Evolutionary conservation across 1,140 invertebrate species (phyloP), one percentile per base, ranked within the genome.

Genomic region (Polypedilum pembai): DNA sequence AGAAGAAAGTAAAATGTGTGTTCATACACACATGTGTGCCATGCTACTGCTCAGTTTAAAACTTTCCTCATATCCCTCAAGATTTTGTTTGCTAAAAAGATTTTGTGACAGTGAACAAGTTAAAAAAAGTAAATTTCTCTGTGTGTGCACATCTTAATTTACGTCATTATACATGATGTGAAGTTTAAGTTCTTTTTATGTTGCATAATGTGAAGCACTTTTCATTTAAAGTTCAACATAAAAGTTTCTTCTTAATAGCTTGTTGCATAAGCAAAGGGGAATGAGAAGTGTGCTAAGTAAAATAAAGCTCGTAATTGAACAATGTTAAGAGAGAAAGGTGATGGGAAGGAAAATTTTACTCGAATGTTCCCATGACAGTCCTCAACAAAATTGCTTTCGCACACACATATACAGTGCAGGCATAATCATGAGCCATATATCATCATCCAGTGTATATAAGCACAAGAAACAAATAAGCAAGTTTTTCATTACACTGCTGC

Each of bases 371-470:
- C 45, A 56, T 56, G 45, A 56, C 45, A 56, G 45, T 56, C 45
- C 45, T 56, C 45, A 56, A 56, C 45, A 56, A 56, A 56, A 56
- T 56, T 56, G 45, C 45, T 56, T 56, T 56, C 12, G n/a, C 15
- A 56, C n/a, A 56, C n/a, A 56, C 45, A 56, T 56, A n/a, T 15
- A 56, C 12, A 12, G n/a, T 56, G 45, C 12, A 56, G 45, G 3
- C n/a, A n/a, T 56, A 56, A 56, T 56, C 45, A 56, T 56, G 45
- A n/a, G 45, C 45, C 12, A 56, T 56, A 56, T 56, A 56, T 56
- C 45, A 56, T 56, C 45, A 56, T 56, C 45, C 24, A 56, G 12
- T n/a, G 12, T 56, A 56, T 12, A n/a, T n/a, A n/a, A n/a, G 45
- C n/a, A 56, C 24, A 33, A 33, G 5, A 33, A 33, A 33, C 24